A percentile compares a stretch with the other conserved stretches of the same genome.
Evolutionary conservation across 2,888 invertebrate genomes (phyloP).

Genomic region (Onchidella celtica): DNA sequence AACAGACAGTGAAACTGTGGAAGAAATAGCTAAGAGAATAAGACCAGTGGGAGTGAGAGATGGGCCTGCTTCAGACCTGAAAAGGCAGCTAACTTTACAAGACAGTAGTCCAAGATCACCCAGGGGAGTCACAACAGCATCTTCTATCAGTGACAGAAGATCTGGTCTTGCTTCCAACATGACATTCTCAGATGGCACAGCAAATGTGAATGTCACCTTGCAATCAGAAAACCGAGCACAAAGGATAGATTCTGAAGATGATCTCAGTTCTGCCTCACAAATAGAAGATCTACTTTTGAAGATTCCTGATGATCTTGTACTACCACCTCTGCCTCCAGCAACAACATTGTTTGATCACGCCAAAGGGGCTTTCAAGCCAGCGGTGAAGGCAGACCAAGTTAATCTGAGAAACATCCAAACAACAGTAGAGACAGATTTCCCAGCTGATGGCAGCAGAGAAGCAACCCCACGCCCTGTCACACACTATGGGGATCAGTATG

Average conservation of each 20-base stretch:
- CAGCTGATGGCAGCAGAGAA: not conserved
- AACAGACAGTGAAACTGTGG: not conserved
- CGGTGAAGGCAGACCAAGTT: not conserved
- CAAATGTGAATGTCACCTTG: not conserved
- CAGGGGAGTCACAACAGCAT: not conserved
- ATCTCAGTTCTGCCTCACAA: not conserved
- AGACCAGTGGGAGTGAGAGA: not conserved
- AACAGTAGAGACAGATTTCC: not conserved
- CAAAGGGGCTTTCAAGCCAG: slow-evolving; percentile 11
- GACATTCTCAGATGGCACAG: not conserved
- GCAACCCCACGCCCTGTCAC: not conserved
- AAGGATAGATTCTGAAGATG: not conserved
- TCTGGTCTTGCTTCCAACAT: not conserved
- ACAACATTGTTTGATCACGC: slow-evolving; percentile 7
- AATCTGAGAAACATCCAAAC: not conserved
- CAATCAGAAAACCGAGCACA: not conserved
- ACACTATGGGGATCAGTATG: slow-evolving; percentile 3
- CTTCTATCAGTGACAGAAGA: not conserved
- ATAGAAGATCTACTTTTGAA: slow-evolving; percentile 22
- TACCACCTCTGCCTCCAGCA: not conserved
- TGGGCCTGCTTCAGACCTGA: not conserved
- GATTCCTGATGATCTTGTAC: slow-evolving; percentile 1
- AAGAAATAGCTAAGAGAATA: not conserved
- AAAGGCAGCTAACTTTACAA: not conserved
- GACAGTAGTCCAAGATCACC: not conserved